phyloP scores from a whole-genome alignment of 2,888 invertebrate species.

The Phyllotreta striolata region DNA sequence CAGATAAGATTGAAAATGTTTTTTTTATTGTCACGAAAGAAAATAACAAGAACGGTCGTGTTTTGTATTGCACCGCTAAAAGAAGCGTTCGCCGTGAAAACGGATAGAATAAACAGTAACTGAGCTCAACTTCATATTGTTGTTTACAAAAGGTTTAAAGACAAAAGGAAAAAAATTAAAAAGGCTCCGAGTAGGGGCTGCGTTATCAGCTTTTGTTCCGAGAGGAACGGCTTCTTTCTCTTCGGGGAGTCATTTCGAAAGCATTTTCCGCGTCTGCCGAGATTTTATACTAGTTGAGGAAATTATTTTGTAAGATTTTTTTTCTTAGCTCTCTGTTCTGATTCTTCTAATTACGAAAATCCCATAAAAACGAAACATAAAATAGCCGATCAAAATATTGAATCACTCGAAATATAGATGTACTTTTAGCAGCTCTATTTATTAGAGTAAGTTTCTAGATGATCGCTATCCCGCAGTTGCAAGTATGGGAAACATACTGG shows the following conservation, averaged over 20 bases:
- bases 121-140: conserved; percentile 8
- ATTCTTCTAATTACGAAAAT: too few relatives aligned
- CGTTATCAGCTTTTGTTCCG: conserved; percentile 4
- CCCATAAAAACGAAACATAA: too few relatives aligned
- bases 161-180: conserved; percentile 14
- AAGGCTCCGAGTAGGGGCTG: conserved; percentile 5
- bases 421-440: too few relatives aligned
- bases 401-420: too few relatives aligned
- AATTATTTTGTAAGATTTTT: background rate
- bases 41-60: conserved; percentile 29
- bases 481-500: conserved; percentile 25
- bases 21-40: conserved; percentile 26
- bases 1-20: conserved; percentile 34
- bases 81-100: conserved; percentile 23
- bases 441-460: too few relatives aligned
- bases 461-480: conserved; percentile 7
- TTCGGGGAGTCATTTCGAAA: conserved; percentile 7
- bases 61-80: conserved; percentile 24
- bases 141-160: conserved; percentile 14
- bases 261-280: background rate
- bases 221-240: background rate
- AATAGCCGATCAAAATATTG: too few relatives aligned
- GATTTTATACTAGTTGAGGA: background rate
- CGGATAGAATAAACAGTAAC: conserved; percentile 20
- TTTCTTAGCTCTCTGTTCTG: too few relatives aligned